These are phyloP conservation scores for Drosophila dunni DNA, from an alignment of 1,140 invertebrate species.

Conservation along the genomic window DNA sequence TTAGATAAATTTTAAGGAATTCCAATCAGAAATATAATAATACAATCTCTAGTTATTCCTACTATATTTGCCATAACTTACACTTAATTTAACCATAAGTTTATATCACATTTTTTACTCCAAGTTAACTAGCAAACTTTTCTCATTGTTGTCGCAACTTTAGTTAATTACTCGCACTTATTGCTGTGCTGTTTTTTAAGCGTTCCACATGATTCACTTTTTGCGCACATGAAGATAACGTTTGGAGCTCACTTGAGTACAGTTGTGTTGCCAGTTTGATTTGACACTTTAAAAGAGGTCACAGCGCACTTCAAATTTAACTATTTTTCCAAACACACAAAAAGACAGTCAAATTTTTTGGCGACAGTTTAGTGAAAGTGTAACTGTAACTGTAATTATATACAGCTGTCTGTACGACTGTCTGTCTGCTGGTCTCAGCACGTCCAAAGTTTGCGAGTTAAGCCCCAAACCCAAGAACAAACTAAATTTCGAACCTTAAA, in stretches of 20 bases:
- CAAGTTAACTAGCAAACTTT: slow-evolving; percentile 2
- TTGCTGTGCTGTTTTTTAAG: background rate
- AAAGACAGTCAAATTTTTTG: slow-evolving; percentile 10
- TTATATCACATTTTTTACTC: too few relatives aligned
- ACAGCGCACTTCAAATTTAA: slow-evolving; percentile 59
- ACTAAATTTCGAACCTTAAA: slow-evolving; percentile 2
- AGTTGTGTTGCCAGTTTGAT: slow-evolving; percentile 13
- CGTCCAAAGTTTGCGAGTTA: slow-evolving; percentile 62
- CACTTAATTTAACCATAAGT: too few relatives aligned
- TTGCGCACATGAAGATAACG: slow-evolving; percentile 13
- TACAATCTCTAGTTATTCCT: too few relatives aligned
- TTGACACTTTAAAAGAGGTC: slow-evolving; percentile 76
- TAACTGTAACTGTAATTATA: slow-evolving; percentile 81
- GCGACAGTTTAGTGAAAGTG: slow-evolving; percentile 69
- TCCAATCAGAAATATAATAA: too few relatives aligned
- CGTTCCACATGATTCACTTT: background rate
- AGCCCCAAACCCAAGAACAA: slow-evolving; percentile 27
- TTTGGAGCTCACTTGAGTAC: background rate
- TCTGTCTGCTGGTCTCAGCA: slow-evolving; percentile 35
- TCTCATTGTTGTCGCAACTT: slow-evolving; percentile 14
- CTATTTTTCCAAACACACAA: slow-evolving; percentile 30
- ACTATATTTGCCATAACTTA: too few relatives aligned
- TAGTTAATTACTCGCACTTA: slow-evolving; percentile 17
- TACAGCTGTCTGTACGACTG: slow-evolving; percentile 59
- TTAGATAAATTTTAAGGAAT: too few relatives aligned